Base-by-base conservation (phyloP, 2,888 invertebrate genomes). In the Panorpa germanica region DNA sequence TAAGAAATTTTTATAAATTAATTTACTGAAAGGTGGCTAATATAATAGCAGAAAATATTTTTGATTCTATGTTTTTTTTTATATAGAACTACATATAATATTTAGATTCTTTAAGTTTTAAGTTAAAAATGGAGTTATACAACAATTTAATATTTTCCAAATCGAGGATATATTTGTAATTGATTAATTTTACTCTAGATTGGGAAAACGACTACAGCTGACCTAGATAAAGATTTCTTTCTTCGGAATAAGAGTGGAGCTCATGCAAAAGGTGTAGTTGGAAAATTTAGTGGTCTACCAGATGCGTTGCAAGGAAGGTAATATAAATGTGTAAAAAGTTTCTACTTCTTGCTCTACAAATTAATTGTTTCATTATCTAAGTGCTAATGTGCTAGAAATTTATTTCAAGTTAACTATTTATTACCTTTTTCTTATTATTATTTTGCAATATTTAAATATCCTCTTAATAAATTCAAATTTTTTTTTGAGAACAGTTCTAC, bases 191-290 rank as follows among this genome's bases (percentile, higher is more conserved):
- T 31, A 30, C 28, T 33, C 2, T 43, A 61, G 61, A 59, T 57
- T 9, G 59, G 59, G 57, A 36, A 50, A 44, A 61, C 55, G 34
- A 55, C 57, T 32, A 59, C 62, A 1, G 57, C n/a, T n/a, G n/a
- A 66, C 40, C 51, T 74, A 5, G 73, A 75, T 47, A 60, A 53
- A 28, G 53, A 58, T 1, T 74, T 74, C 48, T 74, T 74, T 44
- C 53, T 57, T 4, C 55, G 52, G 45, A 55, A 61, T 32, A 56
- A 54, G 34, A 55, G 57, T 30, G 52, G 58, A 0, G 55, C 59
- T 2, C 61, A 63, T 32, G 55, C 59, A 2, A 57, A 61, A 45
- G 62, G 62, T 9, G 31, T 41, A 20, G n/a, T 35, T 21, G 35
- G 36, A 26, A 37, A 37, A 31, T 29, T 23, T 31, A 23, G 25